phyloP scores from a whole-genome alignment of 2,888 invertebrate genomes.

The Dasysyrphus tricinctus region DNA sequence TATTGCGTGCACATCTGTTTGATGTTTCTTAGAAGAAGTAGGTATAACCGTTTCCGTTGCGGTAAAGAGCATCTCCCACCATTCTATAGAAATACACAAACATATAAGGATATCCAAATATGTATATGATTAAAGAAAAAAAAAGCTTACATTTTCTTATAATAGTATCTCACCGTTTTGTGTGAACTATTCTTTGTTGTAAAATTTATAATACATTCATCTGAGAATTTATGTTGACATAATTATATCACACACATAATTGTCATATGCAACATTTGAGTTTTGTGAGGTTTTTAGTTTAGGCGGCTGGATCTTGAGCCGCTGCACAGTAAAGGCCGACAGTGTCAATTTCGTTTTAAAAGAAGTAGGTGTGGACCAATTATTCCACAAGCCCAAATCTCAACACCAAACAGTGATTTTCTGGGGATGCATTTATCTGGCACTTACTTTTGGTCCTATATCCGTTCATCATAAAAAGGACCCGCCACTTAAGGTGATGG shows the following conservation, averaged over 20 bases:
- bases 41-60: neutral
- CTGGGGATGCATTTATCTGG: no score
- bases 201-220: conserved; percentile 47
- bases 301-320: neutral
- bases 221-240: conserved; percentile 60
- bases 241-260: conserved; percentile 67
- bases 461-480: no score
- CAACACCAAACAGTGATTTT: no score
- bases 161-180: conserved; percentile 15
- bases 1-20: conserved; percentile 70
- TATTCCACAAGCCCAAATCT: no score
- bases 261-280: conserved; percentile 66
- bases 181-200: conserved; percentile 24
- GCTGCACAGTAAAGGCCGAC: no score
- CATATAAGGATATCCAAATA: neutral
- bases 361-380: no score
- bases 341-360: no score
- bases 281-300: conserved; percentile 14
- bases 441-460: no score
- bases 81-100: neutral
- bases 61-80: neutral
- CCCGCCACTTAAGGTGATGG: no score
- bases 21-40: conserved; percentile 33
- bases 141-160: conserved; percentile 44
- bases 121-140: conserved; percentile 27